A percentile compares a stretch with the other conserved stretches of the same genome.
Evolutionary conservation across 2,888 invertebrate species (phyloP).

Genomic region (Tiliacea aurago): DNA sequence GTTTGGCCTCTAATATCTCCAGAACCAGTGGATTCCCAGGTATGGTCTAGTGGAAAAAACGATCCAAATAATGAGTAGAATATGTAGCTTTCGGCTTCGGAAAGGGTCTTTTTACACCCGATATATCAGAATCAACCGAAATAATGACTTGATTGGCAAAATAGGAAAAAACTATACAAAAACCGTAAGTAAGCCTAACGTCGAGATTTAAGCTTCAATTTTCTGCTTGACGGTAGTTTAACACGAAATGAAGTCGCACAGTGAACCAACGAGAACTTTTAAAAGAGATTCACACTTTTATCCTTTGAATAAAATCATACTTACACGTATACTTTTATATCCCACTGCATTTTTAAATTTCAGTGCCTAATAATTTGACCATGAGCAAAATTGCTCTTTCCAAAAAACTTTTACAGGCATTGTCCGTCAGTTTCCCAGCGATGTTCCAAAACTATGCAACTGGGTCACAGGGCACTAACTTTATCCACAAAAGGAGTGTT

Average conservation of each 20-base stretch:
- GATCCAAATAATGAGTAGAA: too few relatives aligned
- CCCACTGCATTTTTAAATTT: not conserved
- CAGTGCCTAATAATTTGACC: constrained; percentile 19
- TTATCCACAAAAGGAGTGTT: constrained; percentile 3
- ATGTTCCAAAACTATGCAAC: constrained; percentile 32
- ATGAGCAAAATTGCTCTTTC: constrained; percentile 12
- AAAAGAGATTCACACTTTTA: not conserved
- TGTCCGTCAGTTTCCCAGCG: constrained; percentile 19
- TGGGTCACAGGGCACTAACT: constrained; percentile 39
- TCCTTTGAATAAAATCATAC: constrained; percentile 16
- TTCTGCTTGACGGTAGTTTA: not conserved
- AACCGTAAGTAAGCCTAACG: not conserved
- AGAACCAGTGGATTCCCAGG: too few relatives aligned
- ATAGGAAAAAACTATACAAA: too few relatives aligned
- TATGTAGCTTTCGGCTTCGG: too few relatives aligned
- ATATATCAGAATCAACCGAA: not conserved
- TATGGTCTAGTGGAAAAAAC: too few relatives aligned
- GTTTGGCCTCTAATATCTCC: too few relatives aligned
- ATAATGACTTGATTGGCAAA: not conserved
- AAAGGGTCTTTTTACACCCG: too few relatives aligned
- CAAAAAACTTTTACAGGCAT: constrained; percentile 13
- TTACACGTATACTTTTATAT: not conserved
- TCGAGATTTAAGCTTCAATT: not conserved
- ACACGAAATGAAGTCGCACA: too few relatives aligned
- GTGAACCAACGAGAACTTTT: not conserved